Percentiles rank a stretch among this genome's conserved stretches.
phyloP scores from a whole-genome alignment of 2,888 invertebrate species.

The Busseola fusca region DNA sequence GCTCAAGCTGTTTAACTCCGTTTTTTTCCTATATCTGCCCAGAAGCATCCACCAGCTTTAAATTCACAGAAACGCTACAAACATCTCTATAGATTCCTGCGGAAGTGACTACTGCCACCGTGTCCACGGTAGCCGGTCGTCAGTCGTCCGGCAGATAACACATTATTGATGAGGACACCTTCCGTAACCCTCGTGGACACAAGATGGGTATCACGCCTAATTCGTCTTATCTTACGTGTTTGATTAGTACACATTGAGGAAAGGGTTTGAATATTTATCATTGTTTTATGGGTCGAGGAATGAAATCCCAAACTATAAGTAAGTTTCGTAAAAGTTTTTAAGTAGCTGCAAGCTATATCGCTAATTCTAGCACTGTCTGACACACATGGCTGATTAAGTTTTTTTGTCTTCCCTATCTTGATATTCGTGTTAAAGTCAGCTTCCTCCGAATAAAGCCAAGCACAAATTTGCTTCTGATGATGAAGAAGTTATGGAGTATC shows the following conservation, averaged over 20 bases:
- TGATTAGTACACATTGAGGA: conserved; percentile 33
- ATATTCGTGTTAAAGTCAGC: neutral
- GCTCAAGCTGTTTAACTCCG: neutral
- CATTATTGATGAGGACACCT: conserved; percentile 75
- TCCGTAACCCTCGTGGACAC: conserved; percentile 53
- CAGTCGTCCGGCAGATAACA: conserved; percentile 73
- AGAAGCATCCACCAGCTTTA: neutral
- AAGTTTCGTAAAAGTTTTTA: neutral
- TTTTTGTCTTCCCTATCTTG: neutral
- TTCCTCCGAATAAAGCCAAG: neutral
- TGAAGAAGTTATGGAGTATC: neutral
- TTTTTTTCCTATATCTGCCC: neutral
- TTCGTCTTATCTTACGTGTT: conserved; percentile 55
- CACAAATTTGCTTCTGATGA: neutral
- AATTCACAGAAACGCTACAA: neutral
- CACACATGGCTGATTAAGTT: neutral
- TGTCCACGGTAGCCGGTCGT: conserved; percentile 76
- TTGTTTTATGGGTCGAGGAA: neutral
- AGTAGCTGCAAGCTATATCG: too few relatives aligned
- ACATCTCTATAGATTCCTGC: conserved; percentile 31
- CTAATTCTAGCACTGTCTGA: neutral
- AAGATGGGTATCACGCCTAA: conserved; percentile 57
- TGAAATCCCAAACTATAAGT: neutral
- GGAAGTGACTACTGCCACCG: conserved; percentile 61
- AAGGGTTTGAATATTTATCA: conserved; percentile 1